Evolutionary conservation across 1,140 invertebrate genomes (phyloP).

Genomic region (Dreissena polymorpha): DNA sequence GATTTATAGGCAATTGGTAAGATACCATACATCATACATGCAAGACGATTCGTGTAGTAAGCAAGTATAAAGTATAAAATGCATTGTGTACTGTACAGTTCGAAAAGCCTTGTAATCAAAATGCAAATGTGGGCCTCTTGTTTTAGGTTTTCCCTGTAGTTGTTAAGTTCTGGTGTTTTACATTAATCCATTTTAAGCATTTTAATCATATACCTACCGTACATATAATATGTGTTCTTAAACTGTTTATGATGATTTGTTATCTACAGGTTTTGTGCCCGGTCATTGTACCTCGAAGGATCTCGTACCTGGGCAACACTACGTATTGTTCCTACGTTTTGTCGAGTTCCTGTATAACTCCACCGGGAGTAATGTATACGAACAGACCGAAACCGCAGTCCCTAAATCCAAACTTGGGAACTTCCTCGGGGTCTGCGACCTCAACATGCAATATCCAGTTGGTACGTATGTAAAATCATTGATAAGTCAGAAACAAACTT

Average conservation of each 20-base stretch:
- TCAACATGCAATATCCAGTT: constrained; percentile 16
- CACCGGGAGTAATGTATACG: neutral
- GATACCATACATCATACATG: neutral
- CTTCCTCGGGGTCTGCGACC: constrained; percentile 14
- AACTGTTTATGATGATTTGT: neutral
- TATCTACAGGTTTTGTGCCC: constrained; percentile 35
- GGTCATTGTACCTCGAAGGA: constrained; percentile 10
- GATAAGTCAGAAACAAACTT: too few species aligned
- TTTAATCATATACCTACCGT: neutral
- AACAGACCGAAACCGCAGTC: constrained; percentile 4
- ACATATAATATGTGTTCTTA: neutral
- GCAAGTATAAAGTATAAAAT: too few species aligned
- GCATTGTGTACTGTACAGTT: neutral
- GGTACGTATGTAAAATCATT: neutral
- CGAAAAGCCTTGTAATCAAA: too few species aligned
- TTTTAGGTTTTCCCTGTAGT: too few species aligned
- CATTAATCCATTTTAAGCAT: too few species aligned
- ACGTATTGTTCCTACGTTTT: constrained; percentile 8
- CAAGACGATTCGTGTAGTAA: neutral
- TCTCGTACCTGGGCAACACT: neutral
- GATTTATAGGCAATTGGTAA: neutral
- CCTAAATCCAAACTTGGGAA: constrained; percentile 6
- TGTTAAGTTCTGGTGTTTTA: neutral
- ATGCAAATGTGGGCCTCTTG: too few species aligned
- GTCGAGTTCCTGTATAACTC: neutral